Evolutionary conservation across 2,797 vertebrate genomes (phyloP).

Genomic region (Tamandua tetradactyla): DNA sequence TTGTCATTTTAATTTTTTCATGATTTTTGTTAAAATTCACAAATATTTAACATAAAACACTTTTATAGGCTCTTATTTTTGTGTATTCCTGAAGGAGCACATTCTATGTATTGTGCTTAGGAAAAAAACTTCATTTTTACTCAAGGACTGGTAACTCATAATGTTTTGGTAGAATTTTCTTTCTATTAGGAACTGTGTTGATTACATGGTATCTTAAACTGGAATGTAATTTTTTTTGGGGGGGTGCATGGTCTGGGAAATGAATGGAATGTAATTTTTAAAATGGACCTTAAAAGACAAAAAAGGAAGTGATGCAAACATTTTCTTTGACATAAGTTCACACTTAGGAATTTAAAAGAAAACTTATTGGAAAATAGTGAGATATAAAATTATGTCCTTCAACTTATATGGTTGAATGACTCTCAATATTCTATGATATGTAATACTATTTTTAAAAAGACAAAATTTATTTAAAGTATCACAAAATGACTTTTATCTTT

Average conservation of each 20-base stretch:
- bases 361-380: not conserved
- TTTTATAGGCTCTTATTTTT: not conserved
- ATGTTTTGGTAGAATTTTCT: not conserved
- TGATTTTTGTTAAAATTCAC: slow-evolving; percentile 23
- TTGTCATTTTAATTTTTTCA: slow-evolving; percentile 53
- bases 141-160: not conserved
- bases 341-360: not conserved
- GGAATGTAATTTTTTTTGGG: not conserved
- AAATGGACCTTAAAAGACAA: not conserved
- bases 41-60: slow-evolving; percentile 18
- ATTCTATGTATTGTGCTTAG: not conserved
- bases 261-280: not conserved
- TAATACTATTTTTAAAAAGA: not conserved
- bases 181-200: not conserved
- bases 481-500: not conserved
- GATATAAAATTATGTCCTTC: not conserved
- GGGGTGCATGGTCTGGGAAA: too few species aligned
- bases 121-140: not conserved
- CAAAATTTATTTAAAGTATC: not conserved
- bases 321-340: not conserved
- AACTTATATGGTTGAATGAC: not conserved
- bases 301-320: not conserved
- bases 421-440: not conserved
- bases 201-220: not conserved
- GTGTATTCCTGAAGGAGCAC: not conserved